Conservation (phyloP, 1,140 invertebrate species). For the Mycetomoellerius zeteki region DNA sequence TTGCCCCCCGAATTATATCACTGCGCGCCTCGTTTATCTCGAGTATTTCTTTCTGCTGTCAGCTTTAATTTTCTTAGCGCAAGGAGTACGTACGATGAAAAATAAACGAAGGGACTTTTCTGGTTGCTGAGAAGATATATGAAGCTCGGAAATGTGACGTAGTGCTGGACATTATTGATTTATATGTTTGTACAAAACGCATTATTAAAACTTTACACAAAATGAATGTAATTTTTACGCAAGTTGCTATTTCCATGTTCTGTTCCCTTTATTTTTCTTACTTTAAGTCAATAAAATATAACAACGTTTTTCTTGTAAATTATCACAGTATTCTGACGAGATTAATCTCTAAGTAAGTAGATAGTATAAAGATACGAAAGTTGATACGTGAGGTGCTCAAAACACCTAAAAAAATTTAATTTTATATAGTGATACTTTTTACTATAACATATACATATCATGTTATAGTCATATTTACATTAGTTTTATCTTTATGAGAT, state of each 20-base stretch:
- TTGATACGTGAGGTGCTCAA: too few relatives aligned
- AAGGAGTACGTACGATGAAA: slow-evolving; percentile 29
- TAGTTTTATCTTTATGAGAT: too few relatives aligned
- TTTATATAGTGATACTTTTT: too few relatives aligned
- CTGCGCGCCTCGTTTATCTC: slow-evolving; percentile 54
- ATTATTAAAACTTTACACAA: slow-evolving; percentile 5
- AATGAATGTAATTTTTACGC: background rate
- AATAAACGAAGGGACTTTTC: slow-evolving; percentile 23
- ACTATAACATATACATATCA: too few relatives aligned
- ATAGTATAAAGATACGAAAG: too few relatives aligned
- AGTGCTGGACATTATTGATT: slow-evolving; percentile 37
- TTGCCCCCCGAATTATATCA: slow-evolving; percentile 40
- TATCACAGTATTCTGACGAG: background rate
- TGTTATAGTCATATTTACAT: too few relatives aligned
- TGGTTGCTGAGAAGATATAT: slow-evolving; percentile 36
- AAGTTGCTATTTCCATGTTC: background rate
- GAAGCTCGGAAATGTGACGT: slow-evolving; percentile 19
- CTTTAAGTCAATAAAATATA: background rate
- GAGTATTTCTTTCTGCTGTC: slow-evolving; percentile 34
- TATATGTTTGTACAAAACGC: background rate
- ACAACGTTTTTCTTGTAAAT: background rate
- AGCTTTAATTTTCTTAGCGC: slow-evolving; percentile 53
- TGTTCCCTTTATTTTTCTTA: background rate
- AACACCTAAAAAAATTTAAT: too few relatives aligned
- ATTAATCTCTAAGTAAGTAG: too few relatives aligned